Percentiles rank a stretch among this genome's conserved stretches.
Conservation (phyloP, 2,113 vertebrate genomes). For the Pluvianellus socialis region DNA sequence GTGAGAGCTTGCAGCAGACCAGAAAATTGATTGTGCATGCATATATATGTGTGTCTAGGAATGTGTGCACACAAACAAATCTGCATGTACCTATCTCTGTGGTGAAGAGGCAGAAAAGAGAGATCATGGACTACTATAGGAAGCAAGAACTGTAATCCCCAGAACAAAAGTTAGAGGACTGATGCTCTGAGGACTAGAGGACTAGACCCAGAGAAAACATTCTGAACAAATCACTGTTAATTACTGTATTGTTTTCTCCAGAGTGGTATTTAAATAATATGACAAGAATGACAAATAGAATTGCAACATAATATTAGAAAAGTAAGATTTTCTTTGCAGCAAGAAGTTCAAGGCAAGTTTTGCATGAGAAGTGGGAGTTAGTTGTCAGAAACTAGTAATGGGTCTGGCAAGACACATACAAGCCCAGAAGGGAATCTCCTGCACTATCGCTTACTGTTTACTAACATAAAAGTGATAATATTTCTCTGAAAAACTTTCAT, state of each 20-base stretch:
- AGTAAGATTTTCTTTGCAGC: slow-evolving; percentile 1
- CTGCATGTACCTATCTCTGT: not conserved
- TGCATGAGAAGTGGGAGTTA: not conserved
- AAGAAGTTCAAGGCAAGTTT: slow-evolving; percentile 25
- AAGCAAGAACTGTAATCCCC: not conserved
- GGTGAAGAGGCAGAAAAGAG: not conserved
- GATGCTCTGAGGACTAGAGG: not conserved
- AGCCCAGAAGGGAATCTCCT: not conserved
- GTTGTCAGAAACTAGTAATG: slow-evolving; percentile 17
- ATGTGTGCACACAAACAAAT: not conserved
- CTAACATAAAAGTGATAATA: not conserved
- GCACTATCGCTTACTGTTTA: not conserved
- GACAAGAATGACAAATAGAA: slow-evolving; percentile 22
- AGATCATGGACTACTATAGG: not conserved
- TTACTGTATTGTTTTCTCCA: slow-evolving; percentile 10
- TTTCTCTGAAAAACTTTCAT: not conserved
- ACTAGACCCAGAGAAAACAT: not conserved
- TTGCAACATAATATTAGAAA: not conserved
- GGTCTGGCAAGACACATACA: not conserved
- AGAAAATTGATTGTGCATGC: rapidly evolving
- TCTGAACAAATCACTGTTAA: slow-evolving; percentile 17
- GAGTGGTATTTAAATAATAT: slow-evolving; percentile 12
- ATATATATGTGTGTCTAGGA: not conserved
- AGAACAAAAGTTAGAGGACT: not conserved
- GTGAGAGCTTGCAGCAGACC: not conserved